Evolutionary conservation across 92 coral and sea anemone species (phyloP).

Genomic region (Actinostola sp.): DNA sequence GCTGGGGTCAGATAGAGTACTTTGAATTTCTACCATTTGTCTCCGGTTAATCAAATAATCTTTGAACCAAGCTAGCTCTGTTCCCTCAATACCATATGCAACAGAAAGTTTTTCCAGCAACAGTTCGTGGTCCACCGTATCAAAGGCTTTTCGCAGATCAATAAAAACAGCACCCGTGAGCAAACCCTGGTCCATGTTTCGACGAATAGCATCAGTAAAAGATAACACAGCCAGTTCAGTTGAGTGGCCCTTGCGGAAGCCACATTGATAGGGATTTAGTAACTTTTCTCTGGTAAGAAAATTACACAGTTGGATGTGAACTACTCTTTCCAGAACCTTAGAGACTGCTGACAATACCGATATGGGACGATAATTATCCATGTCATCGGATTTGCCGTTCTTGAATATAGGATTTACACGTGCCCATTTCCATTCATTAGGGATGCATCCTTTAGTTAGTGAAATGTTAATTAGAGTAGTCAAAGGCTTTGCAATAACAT

Average conservation of each 20-base stretch:
- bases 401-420: constrained; percentile 48
- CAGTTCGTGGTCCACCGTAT: no score
- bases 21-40: no score
- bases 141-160: no score
- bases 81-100: no score
- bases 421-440: constrained; percentile 39
- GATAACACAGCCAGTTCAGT: constrained; percentile 28
- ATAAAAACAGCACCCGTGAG: no score
- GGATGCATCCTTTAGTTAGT: constrained; percentile 20
- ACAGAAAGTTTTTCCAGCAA: no score
- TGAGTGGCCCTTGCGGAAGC: no score
- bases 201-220: constrained; percentile 31
- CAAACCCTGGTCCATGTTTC: constrained; percentile 39
- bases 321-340: constrained; percentile 40
- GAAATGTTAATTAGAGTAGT: constrained; percentile 26
- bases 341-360: constrained; percentile 39
- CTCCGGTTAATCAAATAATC: no score
- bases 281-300: constrained; percentile 25
- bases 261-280: constrained; percentile 37
- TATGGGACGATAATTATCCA: constrained; percentile 47
- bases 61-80: no score
- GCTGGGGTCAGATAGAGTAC: no score
- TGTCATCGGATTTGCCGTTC: constrained; percentile 24
- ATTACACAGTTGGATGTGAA: constrained; percentile 36
- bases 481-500: constrained; percentile 12